Percentiles rank a stretch among this genome's conserved stretches.
Evolutionary conservation across 2,888 invertebrate genomes (phyloP).

Genomic region (Alentia gelatinosa): DNA sequence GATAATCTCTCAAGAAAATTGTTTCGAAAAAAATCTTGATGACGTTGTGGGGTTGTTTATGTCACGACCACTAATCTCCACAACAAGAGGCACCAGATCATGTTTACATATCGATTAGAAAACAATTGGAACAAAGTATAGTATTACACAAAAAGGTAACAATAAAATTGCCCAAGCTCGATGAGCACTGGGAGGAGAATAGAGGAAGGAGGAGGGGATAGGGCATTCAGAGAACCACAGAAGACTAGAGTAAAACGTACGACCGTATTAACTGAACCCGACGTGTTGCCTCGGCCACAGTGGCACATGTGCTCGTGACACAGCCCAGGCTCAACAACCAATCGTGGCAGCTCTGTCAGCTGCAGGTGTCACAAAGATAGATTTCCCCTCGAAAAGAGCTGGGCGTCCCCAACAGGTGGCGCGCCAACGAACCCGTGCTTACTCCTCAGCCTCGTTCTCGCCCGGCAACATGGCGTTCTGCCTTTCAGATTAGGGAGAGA

Average conservation of each 20-base stretch:
- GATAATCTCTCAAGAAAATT: too few species aligned
- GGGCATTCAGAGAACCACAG: too few species aligned
- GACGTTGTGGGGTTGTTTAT: too few species aligned
- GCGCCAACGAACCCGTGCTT: not conserved
- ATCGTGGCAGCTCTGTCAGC: not conserved
- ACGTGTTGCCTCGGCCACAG: not conserved
- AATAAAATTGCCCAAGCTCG: not conserved
- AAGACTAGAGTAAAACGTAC: constrained; percentile 9
- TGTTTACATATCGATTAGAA: too few species aligned
- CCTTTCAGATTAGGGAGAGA: not conserved
- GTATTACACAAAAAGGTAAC: not conserved
- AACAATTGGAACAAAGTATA: not conserved
- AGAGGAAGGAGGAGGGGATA: too few species aligned
- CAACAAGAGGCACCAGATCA: too few species aligned
- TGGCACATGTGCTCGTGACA: not conserved
- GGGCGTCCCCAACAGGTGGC: not conserved
- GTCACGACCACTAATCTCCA: too few species aligned
- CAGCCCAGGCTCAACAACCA: not conserved
- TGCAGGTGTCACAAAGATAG: constrained; percentile 5
- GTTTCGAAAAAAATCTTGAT: too few species aligned
- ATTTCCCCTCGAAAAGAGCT: not conserved
- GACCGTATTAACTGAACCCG: not conserved
- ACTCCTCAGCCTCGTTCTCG: not conserved
- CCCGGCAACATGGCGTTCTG: not conserved
- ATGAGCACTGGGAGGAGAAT: not conserved